Percentiles rank a stretch among this genome's conserved stretches.
These are phyloP conservation scores for Papilio aristodemus DNA, from an alignment of 1,140 invertebrate genomes.

Conservation along the genomic window DNA sequence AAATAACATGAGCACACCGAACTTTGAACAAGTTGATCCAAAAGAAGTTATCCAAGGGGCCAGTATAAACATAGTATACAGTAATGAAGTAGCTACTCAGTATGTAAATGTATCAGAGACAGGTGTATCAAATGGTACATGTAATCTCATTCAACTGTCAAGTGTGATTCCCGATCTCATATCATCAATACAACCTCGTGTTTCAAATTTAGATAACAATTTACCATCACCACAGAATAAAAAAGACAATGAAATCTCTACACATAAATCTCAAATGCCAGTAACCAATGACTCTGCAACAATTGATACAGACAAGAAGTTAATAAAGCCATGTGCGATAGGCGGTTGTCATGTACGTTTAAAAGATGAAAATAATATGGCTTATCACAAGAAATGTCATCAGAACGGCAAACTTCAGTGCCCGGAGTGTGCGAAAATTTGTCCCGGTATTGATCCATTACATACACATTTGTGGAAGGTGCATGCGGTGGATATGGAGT, in stretches of 20 bases:
- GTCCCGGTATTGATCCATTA: conserved; percentile 82
- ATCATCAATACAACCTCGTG: conserved; percentile 61
- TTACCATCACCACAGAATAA: conserved; percentile 44
- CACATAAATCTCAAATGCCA: conserved; percentile 37
- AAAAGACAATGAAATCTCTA: conserved; percentile 44
- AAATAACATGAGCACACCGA: conserved; percentile 73
- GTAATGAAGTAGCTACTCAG: conserved; percentile 63
- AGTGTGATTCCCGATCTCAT: conserved; percentile 71
- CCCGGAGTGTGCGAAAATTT: conserved; percentile 83
- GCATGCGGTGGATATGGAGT: conserved; percentile 88
- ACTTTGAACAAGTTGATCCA: conserved; percentile 73
- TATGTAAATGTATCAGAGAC: conserved; percentile 65
- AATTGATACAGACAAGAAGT: conserved; percentile 40
- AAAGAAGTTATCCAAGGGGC: conserved; percentile 76
- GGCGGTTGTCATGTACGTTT: conserved; percentile 62
- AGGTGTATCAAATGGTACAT: conserved; percentile 44
- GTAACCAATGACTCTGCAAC: conserved; percentile 21
- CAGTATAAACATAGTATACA: conserved; percentile 75
- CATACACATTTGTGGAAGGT: conserved; percentile 88
- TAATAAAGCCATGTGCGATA: conserved; percentile 53
- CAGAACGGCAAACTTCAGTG: conserved; percentile 82
- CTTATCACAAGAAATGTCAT: conserved; percentile 84
- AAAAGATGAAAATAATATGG: conserved; percentile 69
- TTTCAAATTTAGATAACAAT: conserved; percentile 42
- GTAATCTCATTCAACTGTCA: conserved; percentile 64